Conservation (phyloP, 2,113 vertebrate genomes). For the Lutjanus erythropterus region DNA sequence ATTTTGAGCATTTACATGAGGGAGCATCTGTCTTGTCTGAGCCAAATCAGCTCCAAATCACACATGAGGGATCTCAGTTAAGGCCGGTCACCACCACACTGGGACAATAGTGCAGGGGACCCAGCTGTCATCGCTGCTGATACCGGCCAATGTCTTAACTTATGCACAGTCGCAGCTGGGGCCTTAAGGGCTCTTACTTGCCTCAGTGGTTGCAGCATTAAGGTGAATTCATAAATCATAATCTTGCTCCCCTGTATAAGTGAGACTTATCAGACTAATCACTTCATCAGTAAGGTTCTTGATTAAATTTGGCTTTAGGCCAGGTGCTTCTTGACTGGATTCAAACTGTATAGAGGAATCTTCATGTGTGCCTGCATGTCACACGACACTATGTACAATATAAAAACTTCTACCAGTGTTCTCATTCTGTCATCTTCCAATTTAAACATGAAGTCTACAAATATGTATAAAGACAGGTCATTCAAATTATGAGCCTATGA, state of each 20-base stretch:
- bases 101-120: slow-evolving; percentile 55
- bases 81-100: slow-evolving; percentile 61
- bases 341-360: slow-evolving; percentile 12
- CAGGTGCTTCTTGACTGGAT: slow-evolving; percentile 4
- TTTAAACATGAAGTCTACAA: slow-evolving; percentile 3
- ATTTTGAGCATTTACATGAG: slow-evolving; percentile 55
- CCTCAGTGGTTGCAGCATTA: slow-evolving; percentile 51
- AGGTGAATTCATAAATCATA: slow-evolving; percentile 71
- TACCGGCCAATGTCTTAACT: slow-evolving; percentile 65
- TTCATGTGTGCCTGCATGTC: slow-evolving; percentile 11
- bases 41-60: slow-evolving; percentile 73
- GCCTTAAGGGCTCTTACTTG: slow-evolving; percentile 54
- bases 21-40: slow-evolving; percentile 80
- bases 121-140: slow-evolving; percentile 68
- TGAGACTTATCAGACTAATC: slow-evolving; percentile 49
- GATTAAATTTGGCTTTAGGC: slow-evolving; percentile 36
- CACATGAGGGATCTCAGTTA: slow-evolving; percentile 69
- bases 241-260: slow-evolving; percentile 25
- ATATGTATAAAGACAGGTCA: slow-evolving; percentile 31
- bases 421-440: not conserved
- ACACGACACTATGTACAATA: not conserved
- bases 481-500: slow-evolving; percentile 26
- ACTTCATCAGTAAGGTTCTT: slow-evolving; percentile 37
- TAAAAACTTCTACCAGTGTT: not conserved
- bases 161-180: slow-evolving; percentile 75